phyloP scores from a whole-genome alignment of 2,888 invertebrate genomes.

The Julus scandinavius region DNA sequence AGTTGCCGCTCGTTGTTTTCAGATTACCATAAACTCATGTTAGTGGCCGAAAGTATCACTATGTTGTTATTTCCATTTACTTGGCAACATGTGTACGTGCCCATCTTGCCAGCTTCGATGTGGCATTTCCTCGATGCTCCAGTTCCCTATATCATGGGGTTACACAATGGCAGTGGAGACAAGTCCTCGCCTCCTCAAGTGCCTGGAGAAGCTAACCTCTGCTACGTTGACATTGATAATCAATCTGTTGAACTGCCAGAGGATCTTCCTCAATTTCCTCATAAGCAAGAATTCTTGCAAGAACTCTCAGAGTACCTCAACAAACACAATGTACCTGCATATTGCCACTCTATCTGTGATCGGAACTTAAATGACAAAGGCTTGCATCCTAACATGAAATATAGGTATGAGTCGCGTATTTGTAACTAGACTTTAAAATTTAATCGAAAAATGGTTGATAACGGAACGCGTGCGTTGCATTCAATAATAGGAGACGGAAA shows the following conservation, averaged over 20 bases:
- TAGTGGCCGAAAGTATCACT: slow-evolving; percentile 93
- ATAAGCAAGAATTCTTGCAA: slow-evolving; percentile 84
- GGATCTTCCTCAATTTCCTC: slow-evolving; percentile 93
- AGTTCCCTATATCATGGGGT: slow-evolving; percentile 98
- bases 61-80: slow-evolving; percentile 91
- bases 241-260: slow-evolving; percentile 93
- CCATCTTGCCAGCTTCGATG: slow-evolving; percentile 93
- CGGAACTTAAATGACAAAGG: slow-evolving; percentile 53
- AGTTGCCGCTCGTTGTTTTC: slow-evolving; percentile 61
- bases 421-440: not conserved
- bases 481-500: slow-evolving; percentile 73
- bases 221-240: slow-evolving; percentile 95
- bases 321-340: slow-evolving; percentile 71
- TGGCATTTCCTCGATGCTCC: slow-evolving; percentile 99
- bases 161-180: slow-evolving; percentile 66
- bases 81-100: slow-evolving; percentile 99
- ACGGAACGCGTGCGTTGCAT: not conserved
- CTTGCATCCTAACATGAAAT: slow-evolving; percentile 49
- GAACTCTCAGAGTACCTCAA: slow-evolving; percentile 77
- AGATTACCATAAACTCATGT: slow-evolving; percentile 96
- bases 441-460: not conserved
- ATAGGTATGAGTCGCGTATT: slow-evolving; percentile 6
- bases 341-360: slow-evolving; percentile 45
- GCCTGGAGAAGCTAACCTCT: slow-evolving; percentile 77
- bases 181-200: slow-evolving; percentile 59